Percentiles rank a stretch among this genome's conserved stretches.
Evolutionary conservation across 2,888 invertebrate species (phyloP).

Genomic region (Temnothorax ravouxi): DNA sequence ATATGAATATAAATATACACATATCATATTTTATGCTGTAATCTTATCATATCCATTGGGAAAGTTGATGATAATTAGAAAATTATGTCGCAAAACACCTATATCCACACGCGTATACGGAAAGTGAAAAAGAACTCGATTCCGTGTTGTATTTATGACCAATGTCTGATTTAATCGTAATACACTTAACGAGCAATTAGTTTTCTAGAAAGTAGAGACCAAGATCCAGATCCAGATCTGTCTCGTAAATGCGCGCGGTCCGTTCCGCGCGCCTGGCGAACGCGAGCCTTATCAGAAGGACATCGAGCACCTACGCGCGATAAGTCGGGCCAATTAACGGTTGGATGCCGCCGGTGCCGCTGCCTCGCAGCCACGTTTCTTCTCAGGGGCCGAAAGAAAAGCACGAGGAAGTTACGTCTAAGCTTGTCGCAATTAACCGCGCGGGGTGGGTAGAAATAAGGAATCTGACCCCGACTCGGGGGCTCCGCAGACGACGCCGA

Average conservation of each 20-base stretch:
- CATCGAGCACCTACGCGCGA: slow-evolving; percentile 28
- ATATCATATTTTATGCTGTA: neutral
- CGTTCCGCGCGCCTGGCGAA: neutral
- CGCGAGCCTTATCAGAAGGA: slow-evolving; percentile 31
- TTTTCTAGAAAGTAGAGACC: slow-evolving; percentile 24
- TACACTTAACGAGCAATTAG: slow-evolving; percentile 17
- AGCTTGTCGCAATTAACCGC: slow-evolving; percentile 61
- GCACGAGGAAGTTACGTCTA: slow-evolving; percentile 57
- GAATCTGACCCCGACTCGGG: slow-evolving; percentile 58
- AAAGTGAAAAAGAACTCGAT: slow-evolving; percentile 28
- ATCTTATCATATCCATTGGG: slow-evolving; percentile 7
- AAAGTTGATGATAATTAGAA: slow-evolving; percentile 37
- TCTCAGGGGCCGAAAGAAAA: slow-evolving; percentile 50
- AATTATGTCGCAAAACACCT: slow-evolving; percentile 18
- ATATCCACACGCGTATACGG: neutral
- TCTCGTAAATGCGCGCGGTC: neutral
- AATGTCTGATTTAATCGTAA: slow-evolving; percentile 16
- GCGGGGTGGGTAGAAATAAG: slow-evolving; percentile 47
- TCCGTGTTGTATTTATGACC: neutral
- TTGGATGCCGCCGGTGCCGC: neutral
- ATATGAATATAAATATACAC: neutral
- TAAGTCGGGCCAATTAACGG: slow-evolving; percentile 57
- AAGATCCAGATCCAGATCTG: neutral
- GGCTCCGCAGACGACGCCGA: slow-evolving; percentile 23
- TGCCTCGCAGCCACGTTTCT: neutral